Conservation (phyloP, 2,797 vertebrate species). For the Myripristis jacobus region DNA sequence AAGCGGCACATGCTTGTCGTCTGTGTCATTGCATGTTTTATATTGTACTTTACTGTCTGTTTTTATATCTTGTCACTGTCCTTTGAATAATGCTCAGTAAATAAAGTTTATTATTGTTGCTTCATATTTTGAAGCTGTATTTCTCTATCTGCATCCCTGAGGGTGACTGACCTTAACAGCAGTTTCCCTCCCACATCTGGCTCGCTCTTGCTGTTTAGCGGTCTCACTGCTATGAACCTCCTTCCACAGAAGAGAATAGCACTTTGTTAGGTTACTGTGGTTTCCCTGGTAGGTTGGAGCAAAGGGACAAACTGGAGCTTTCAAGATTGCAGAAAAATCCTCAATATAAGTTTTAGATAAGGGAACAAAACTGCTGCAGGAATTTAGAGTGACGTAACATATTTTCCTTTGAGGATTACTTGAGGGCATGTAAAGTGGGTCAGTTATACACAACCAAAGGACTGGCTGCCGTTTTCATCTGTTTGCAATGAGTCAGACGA, state of each 20-base stretch:
- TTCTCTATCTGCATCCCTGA: slow-evolving; percentile 26
- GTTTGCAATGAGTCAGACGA: slow-evolving; percentile 23
- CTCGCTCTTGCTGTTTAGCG: slow-evolving; percentile 45
- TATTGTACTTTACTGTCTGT: background rate
- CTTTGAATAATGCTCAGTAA: slow-evolving; percentile 2
- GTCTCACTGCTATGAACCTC: slow-evolving; percentile 61
- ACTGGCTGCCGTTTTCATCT: slow-evolving; percentile 15
- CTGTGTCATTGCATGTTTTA: background rate
- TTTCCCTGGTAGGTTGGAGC: slow-evolving; percentile 22
- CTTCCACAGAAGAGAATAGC: slow-evolving; percentile 47
- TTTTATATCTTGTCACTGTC: slow-evolving; percentile 6
- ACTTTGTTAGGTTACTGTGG: slow-evolving; percentile 33
- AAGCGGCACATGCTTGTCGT: background rate
- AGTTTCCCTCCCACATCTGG: slow-evolving; percentile 71
- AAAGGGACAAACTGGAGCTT: slow-evolving; percentile 31
- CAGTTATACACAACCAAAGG: slow-evolving; percentile 9
- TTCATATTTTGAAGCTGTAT: slow-evolving; percentile 26
- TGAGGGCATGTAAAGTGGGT: slow-evolving; percentile 46
- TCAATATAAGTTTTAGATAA: slow-evolving; percentile 29
- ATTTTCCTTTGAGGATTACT: slow-evolving; percentile 14
- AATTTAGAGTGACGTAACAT: slow-evolving; percentile 25
- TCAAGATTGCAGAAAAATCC: background rate
- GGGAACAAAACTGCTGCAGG: background rate
- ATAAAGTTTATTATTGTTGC: slow-evolving; percentile 18
- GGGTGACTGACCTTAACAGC: slow-evolving; percentile 52